These are phyloP conservation scores for Coregonus sp. DNA, from an alignment of 2,797 vertebrate species.

Conservation along the genomic window DNA sequence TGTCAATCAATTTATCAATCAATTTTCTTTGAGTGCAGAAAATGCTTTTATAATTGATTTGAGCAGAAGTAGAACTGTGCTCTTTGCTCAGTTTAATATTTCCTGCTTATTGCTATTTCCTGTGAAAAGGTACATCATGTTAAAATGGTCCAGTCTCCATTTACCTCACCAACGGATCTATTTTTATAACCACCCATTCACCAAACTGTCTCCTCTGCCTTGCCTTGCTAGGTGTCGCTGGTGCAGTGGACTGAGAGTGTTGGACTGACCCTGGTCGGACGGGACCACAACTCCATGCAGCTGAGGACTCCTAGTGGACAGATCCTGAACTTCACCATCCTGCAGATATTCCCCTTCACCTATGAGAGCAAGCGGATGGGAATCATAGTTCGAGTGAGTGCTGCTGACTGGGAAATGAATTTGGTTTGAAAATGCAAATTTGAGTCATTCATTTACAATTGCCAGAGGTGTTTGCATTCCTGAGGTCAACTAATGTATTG, in stretches of 20 bases:
- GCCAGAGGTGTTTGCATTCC: neutral
- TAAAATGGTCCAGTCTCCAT: neutral
- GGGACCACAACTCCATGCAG: constrained; percentile 96
- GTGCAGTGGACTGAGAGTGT: constrained; percentile 99
- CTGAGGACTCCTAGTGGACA: constrained; percentile 98
- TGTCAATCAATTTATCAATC: constrained; percentile 63
- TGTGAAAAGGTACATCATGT: neutral
- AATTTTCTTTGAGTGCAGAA: constrained; percentile 61
- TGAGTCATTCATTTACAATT: neutral
- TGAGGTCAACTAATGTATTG: neutral
- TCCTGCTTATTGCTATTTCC: neutral
- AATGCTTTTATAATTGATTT: constrained; percentile 58
- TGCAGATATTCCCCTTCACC: constrained; percentile 98
- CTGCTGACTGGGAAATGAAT: neutral
- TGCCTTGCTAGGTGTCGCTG: constrained; percentile 87
- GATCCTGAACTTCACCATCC: constrained; percentile 96
- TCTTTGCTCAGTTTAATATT: constrained; percentile 30
- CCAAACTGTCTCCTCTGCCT: constrained; percentile 14
- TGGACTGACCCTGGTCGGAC: constrained; percentile 91
- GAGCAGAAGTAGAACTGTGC: constrained; percentile 38
- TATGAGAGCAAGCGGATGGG: constrained; percentile 99
- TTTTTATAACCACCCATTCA: neutral
- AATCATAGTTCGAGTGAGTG: constrained; percentile 90
- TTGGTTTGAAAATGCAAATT: neutral
- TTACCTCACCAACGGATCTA: neutral